phyloP scores from a whole-genome alignment of 2,797 vertebrate species.

The Trachurus trachurus region DNA sequence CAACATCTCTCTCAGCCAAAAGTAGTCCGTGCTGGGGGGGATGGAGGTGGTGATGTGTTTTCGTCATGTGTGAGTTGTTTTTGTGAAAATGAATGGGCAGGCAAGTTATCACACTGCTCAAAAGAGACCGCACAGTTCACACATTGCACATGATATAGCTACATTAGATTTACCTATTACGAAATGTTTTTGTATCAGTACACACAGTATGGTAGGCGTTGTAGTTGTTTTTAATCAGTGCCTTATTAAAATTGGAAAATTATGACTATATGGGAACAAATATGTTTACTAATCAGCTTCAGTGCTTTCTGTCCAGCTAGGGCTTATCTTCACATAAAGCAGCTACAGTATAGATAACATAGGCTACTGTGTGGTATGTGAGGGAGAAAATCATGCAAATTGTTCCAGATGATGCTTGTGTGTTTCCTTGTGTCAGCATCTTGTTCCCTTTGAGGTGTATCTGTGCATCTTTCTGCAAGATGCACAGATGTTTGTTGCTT shows the following conservation, averaged over 20 bases:
- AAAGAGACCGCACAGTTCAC: neutral
- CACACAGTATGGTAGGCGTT: too few relatives aligned
- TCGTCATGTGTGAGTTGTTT: conserved; percentile 13
- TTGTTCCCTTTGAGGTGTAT: conserved; percentile 5
- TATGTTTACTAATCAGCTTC: neutral
- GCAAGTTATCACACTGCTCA: neutral
- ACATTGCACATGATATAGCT: too few relatives aligned
- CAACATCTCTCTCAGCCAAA: conserved; percentile 34
- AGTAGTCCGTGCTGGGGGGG: conserved; percentile 2
- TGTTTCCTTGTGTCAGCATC: neutral
- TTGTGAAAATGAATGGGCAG: conserved; percentile 27
- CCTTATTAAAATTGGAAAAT: too few relatives aligned
- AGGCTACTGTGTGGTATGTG: neutral
- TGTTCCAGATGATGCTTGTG: conserved; percentile 5
- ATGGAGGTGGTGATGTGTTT: conserved; percentile 21
- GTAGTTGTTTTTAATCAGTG: neutral
- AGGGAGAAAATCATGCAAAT: neutral
- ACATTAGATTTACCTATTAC: neutral
- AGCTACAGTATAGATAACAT: neutral
- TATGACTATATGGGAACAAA: neutral
- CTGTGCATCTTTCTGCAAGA: conserved; percentile 6
- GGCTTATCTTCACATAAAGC: neutral
- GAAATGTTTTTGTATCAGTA: neutral
- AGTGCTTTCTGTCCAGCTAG: neutral
- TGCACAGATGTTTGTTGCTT: conserved; percentile 19